phyloP scores from a whole-genome alignment of 1,140 invertebrate species.

The Harpegnathos saltator region DNA sequence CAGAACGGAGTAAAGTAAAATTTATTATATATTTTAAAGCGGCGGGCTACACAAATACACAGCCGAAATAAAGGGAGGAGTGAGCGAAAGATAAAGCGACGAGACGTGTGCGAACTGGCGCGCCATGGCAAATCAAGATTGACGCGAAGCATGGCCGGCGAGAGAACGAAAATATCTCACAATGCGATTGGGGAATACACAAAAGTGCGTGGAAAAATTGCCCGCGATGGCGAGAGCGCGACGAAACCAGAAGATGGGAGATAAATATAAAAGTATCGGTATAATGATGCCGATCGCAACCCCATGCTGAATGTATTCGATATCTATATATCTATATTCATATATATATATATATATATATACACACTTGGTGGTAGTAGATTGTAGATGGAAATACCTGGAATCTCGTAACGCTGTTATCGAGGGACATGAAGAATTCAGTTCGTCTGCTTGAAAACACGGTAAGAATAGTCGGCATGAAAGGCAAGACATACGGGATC shows the following conservation, averaged over 20 bases:
- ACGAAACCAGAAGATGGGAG: constrained; percentile 1
- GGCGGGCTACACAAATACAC: not conserved
- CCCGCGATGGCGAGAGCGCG: not conserved
- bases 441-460: not conserved
- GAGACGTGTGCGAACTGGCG: not conserved
- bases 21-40: constrained; percentile 24
- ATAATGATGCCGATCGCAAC: not conserved
- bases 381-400: not conserved
- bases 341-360: not conserved
- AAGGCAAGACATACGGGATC: not conserved
- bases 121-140: constrained; percentile 31
- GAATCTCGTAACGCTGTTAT: not conserved
- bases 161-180: not conserved
- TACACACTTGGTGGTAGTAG: not conserved
- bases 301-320: not conserved
- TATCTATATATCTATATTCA: not conserved
- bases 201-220: not conserved
- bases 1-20: constrained; percentile 13
- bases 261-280: not conserved
- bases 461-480: not conserved
- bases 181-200: not conserved
- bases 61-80: not conserved
- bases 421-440: not conserved
- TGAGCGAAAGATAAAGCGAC: not conserved
- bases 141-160: not conserved